phyloP scores from a whole-genome alignment of 1,140 invertebrate genomes.

The Heliconius congener region DNA sequence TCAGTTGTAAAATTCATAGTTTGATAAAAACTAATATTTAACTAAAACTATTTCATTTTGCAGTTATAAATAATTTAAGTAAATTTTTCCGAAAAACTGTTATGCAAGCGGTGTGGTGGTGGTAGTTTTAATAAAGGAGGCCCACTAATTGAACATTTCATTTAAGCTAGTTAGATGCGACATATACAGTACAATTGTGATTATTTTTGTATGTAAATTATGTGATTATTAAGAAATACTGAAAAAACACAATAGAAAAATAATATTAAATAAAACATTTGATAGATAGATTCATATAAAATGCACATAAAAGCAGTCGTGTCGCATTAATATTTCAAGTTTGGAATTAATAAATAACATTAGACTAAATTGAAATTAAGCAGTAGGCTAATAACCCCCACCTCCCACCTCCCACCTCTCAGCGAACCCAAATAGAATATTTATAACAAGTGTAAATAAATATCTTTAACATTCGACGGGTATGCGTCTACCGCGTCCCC shows the following conservation, averaged over 20 bases:
- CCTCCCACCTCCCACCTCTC: slow-evolving; percentile 13
- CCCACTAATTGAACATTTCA: neutral
- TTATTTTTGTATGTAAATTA: neutral
- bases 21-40: too few relatives aligned
- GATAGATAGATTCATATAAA: slow-evolving; percentile 5
- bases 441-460: slow-evolving; percentile 14
- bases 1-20: too few relatives aligned
- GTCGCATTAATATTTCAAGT: neutral
- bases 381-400: slow-evolving; percentile 11
- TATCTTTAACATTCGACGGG: slow-evolving; percentile 8
- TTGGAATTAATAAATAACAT: slow-evolving; percentile 21
- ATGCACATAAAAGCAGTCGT: slow-evolving; percentile 28
- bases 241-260: neutral
- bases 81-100: too few relatives aligned
- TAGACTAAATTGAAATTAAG: slow-evolving; percentile 20
- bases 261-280: neutral
- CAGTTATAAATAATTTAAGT: too few relatives aligned
- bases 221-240: neutral
- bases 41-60: too few relatives aligned
- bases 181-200: neutral
- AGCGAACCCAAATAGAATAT: slow-evolving; percentile 22
- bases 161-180: neutral
- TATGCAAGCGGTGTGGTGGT: too few relatives aligned
- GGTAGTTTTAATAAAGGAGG: too few relatives aligned
- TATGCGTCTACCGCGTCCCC: too few relatives aligned